Conservation (phyloP, 2,113 vertebrate genomes). For the Eulemur rufifrons region DNA sequence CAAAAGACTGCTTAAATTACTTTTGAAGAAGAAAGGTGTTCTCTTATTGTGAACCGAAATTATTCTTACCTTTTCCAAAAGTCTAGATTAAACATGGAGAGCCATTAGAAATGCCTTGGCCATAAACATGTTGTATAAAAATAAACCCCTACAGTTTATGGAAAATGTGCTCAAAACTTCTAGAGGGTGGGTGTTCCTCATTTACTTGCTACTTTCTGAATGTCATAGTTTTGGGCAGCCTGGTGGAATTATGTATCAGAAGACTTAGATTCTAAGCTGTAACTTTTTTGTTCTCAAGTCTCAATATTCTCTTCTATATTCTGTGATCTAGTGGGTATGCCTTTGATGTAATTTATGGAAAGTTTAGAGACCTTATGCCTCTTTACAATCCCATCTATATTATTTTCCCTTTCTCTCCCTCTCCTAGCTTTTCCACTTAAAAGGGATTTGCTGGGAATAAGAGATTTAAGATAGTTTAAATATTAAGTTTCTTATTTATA, state of each 20-base stretch:
- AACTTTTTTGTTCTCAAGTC: neutral
- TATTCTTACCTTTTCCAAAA: neutral
- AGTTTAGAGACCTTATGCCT: neutral
- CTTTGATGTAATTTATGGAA: neutral
- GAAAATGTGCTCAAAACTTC: neutral
- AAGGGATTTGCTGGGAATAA: neutral
- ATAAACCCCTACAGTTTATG: neutral
- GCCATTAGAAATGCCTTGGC: neutral
- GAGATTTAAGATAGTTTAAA: neutral
- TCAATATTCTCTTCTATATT: neutral
- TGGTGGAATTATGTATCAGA: neutral
- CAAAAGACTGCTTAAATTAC: neutral
- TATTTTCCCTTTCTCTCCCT: neutral
- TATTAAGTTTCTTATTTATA: neutral
- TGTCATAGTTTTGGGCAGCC: neutral
- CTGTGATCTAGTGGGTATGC: neutral
- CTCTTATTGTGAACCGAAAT: neutral
- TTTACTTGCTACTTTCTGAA: neutral
- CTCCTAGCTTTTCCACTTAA: neutral
- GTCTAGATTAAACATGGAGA: neutral
- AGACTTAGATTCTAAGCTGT: neutral
- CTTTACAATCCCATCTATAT: neutral
- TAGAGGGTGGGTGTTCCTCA: neutral
- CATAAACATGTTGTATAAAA: neutral
- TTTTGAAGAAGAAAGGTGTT: constrained; percentile 22